Percentiles rank a stretch among this genome's conserved stretches.
phyloP scores from a whole-genome alignment of 2,888 invertebrate species.

The Brenthis hecate region DNA sequence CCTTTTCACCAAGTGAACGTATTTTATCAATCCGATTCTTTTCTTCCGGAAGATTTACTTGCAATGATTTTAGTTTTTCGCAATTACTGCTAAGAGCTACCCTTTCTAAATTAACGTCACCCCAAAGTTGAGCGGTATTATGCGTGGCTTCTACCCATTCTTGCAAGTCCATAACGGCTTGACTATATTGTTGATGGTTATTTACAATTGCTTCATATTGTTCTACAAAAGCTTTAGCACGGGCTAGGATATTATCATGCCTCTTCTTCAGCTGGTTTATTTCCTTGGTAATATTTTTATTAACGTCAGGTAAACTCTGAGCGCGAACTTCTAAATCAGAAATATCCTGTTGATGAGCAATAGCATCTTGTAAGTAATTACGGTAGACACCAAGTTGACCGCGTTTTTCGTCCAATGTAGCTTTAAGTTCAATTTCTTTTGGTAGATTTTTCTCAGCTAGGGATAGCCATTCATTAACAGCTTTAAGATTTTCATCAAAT shows the following conservation, averaged over 20 bases:
- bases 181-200: constrained; percentile 94
- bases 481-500: constrained; percentile 92
- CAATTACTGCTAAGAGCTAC: constrained; percentile 93
- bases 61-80: constrained; percentile 91
- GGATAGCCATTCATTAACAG: constrained; percentile 90
- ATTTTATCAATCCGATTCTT: constrained; percentile 91
- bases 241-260: constrained; percentile 86
- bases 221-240: constrained; percentile 90
- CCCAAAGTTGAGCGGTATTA: constrained; percentile 91
- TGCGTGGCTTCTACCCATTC: constrained; percentile 94
- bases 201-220: constrained; percentile 93
- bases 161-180: constrained; percentile 91
- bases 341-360: constrained; percentile 92
- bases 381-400: constrained; percentile 93
- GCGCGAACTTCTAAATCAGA: constrained; percentile 90
- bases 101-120: constrained; percentile 91
- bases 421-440: constrained; percentile 89
- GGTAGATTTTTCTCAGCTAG: constrained; percentile 89
- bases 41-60: constrained; percentile 91
- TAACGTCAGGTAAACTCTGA: constrained; percentile 89
- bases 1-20: constrained; percentile 92
- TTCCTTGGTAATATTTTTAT: constrained; percentile 87
- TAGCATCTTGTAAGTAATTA: constrained; percentile 90
- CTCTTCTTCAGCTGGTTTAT: constrained; percentile 87
- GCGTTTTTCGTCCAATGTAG: constrained; percentile 95